Percentiles rank a stretch among this genome's conserved stretches.
Evolutionary conservation across 2,797 vertebrate species (phyloP).

Genomic region (Scolopax bukidnonensis): DNA sequence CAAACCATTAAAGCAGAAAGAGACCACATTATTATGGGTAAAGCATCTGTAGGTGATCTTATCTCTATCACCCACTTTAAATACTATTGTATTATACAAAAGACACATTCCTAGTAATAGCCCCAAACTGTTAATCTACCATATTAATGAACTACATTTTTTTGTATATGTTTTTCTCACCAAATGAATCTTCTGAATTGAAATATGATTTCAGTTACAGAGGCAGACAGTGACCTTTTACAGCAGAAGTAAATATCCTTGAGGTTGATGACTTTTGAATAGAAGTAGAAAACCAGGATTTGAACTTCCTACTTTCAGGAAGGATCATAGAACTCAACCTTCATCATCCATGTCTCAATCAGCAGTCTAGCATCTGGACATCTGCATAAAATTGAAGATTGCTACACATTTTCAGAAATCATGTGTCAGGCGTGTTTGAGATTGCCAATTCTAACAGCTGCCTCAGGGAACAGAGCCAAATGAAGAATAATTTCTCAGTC

Average conservation of each 20-base stretch:
- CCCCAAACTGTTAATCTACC: not conserved
- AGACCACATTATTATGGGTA: not conserved
- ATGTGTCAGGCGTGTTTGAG: not conserved
- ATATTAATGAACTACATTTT: not conserved
- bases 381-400: conserved; percentile 28
- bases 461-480: not conserved
- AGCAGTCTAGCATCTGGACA: not conserved
- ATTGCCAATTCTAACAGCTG: conserved; percentile 29
- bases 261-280: not conserved
- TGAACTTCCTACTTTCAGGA: not conserved
- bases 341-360: not conserved
- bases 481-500: not conserved
- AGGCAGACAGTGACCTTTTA: not conserved
- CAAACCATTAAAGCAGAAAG: not conserved
- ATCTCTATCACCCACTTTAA: not conserved
- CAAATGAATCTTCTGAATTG: not conserved
- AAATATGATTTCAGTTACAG: not conserved
- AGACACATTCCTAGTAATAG: not conserved
- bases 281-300: not conserved
- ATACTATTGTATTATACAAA: not conserved
- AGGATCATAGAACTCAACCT: not conserved
- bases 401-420: not conserved
- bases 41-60: not conserved
- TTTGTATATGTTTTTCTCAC: not conserved
- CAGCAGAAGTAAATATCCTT: not conserved